Evolutionary conservation across 2,113 vertebrate species (phyloP), one percentile per base, ranked within the genome.

Genomic region (Notiomystis cincta): DNA sequence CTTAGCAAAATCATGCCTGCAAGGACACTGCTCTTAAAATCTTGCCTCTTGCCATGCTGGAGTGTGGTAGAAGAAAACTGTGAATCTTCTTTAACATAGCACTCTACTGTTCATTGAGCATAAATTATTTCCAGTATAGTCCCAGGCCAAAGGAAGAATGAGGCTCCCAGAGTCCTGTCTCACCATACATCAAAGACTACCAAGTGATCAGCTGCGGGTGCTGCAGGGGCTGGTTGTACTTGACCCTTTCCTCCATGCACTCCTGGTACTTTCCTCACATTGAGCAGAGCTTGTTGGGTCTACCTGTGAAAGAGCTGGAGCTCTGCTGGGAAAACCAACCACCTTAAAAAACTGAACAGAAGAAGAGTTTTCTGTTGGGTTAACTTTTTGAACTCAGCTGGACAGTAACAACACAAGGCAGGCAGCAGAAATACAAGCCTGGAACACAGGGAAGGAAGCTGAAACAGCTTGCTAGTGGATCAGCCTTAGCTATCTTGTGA

Each of bases 151-250:
- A 62, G 47, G 51, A 65, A 78, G 23, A 77, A 40, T 0, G 1
- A 92, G 17, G 82, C 7, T 54, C 31, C 17, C 15, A 23, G 15
- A 42, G 37, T 5, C 13, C 62, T 65, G 54, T 17, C 76, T 50
- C 61, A 45, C 17, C 0, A 1, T 23, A n/a, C 23, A 70, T 44
- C 45, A 48, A 22, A 48, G 70, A 42, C 45, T 22, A 58, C n/a
- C 47, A 45, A 90, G 47, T 0, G 9, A 67, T 23, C 4, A 66
- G 25, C 70, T 18, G 35, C 0, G 0, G 9, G 35, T 44, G 69
- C 82, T 54, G 51, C 45, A 71, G 10, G 17, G 13, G 60, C 21
- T 0, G 0, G 7, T 9, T 60, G 53, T 45, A 23, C 58, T 62
- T 5, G 4, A 21, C 42, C 25, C 22, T 37, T 40, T 71, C 45